Base-by-base conservation (phyloP, 2,888 invertebrate genomes). In the Cantharis nigra region DNA sequence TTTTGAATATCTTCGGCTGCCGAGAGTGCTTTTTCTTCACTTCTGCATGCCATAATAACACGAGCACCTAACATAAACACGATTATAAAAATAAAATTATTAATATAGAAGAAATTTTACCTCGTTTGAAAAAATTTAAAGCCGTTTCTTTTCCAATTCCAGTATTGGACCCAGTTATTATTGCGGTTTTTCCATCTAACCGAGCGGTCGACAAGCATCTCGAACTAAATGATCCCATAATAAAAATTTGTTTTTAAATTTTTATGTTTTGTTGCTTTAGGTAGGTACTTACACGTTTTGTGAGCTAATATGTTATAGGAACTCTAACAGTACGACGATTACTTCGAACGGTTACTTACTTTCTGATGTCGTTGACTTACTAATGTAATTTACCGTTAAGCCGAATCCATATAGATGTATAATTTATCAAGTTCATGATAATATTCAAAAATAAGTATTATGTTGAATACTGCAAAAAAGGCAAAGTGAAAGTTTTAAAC, bases 1-100 rank as follows among this genome's bases (percentile, higher is more conserved):
- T 91, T 79, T 90, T 88, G 86, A 80, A 91, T 90, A 2, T 89
- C 88, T 2, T 85, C 83, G 72, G 90, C 90, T 0, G 92, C 92
- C 63, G 83, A 84, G 69, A 90, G 89, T 0, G 92, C 93, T 81
- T 90, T 89, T 11, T 86, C 83, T 3, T 88, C 28, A 84, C 90
- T 89, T 74, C 92, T 84, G 81, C 92, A 92, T 0, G 91, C 92
- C 87, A 92, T 67, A n/a, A 67, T 23, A 1, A 67, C 65, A 7
- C 65, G 65, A 9, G 65, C 65, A 23, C 65, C 65, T 67, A 23
- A 23, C 3, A 67, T 20, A 13, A 67, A n/a, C 13, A 33, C 13
- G n/a, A 13, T 23, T 67, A 23, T 9, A 13, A 11, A 13, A 7
- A 23, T 4, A 67, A 67, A 67, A 26, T 13, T 26, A 11, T 20